Evolutionary conservation across 2,888 invertebrate genomes (phyloP), one percentile per base, ranked within the genome.

Genomic region (Gymnocheta viridis): DNA sequence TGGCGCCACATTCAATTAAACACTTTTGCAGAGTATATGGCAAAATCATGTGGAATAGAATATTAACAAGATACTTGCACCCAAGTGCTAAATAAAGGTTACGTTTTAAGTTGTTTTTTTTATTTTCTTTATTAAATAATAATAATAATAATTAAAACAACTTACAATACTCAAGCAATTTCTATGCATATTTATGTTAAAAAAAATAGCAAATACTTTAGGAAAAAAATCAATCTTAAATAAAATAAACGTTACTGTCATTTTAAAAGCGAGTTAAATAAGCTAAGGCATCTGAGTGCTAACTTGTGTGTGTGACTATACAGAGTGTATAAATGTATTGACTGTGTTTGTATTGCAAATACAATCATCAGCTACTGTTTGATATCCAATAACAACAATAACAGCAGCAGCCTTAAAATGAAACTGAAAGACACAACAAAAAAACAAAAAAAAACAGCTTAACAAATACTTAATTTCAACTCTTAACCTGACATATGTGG

Each of bases 401-500:
- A 24, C 22, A 56, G 6, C 49, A 73, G 12, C 72, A 69, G 62
- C 54, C 49, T 77, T 77, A 49, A 69, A 69, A 47, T 17, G 56
- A 76, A 77, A 69, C 67, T 60, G 67, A 60, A 77, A 67, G n/a
- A 44, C 56, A 44, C 56, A 82, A 64, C 32, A 70, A 49, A 51
- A 69, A 51, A 70, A 49, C 44, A 69, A 51, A 9, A 77, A 47
- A 47, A 74, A 69, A 66, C 72, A 82, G 72, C 56, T 70, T 69
- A 83, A 83, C 81, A 69, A 73, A 84, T 81, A 81, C 77, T 81
- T 81, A 54, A 84, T 77, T 84, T 84, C 81, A 81, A 84, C 84
- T 84, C 77, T 84, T 84, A 84, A 84, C 84, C 84, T 84, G 84
- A 84, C 84, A 84, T 78, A 84, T 84, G 84, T 84, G 84, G 84